Evolutionary conservation across 92 coral and sea anemone species (phyloP).

Genomic region (Paragorgia papillata): DNA sequence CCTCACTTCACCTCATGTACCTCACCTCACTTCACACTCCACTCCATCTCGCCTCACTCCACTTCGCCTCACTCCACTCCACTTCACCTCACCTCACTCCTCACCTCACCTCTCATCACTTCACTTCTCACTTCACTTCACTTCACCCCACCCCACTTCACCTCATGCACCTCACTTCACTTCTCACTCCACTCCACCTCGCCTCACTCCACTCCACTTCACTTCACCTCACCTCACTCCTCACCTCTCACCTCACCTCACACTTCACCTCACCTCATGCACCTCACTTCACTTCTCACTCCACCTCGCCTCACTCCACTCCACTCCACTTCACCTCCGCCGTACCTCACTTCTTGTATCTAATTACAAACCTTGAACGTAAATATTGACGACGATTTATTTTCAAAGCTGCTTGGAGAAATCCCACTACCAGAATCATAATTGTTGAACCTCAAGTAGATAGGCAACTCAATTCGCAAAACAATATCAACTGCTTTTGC

Average conservation of each 20-base stretch:
- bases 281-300: not conserved
- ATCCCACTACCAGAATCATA: constrained; percentile 24
- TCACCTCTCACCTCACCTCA: not conserved
- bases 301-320: not conserved
- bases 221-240: not conserved
- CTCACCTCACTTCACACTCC: not conserved
- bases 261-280: too few species aligned
- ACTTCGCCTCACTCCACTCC: not conserved
- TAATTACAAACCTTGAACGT: not conserved
- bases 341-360: too few species aligned
- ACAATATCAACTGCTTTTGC: constrained; percentile 41
- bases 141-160: not conserved
- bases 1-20: not conserved
- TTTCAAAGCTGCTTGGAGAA: constrained; percentile 33
- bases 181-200: not conserved
- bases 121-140: not conserved
- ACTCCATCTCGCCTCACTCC: not conserved
- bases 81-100: not conserved
- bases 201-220: not conserved
- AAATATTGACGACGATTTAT: not conserved
- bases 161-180: too few species aligned
- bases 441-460: constrained; percentile 20
- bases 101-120: not conserved
- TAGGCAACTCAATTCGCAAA: constrained; percentile 38
- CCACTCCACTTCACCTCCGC: not conserved